These are phyloP conservation scores for Zeus faber DNA, from an alignment of 2,113 vertebrate genomes.

Conservation along the genomic window DNA sequence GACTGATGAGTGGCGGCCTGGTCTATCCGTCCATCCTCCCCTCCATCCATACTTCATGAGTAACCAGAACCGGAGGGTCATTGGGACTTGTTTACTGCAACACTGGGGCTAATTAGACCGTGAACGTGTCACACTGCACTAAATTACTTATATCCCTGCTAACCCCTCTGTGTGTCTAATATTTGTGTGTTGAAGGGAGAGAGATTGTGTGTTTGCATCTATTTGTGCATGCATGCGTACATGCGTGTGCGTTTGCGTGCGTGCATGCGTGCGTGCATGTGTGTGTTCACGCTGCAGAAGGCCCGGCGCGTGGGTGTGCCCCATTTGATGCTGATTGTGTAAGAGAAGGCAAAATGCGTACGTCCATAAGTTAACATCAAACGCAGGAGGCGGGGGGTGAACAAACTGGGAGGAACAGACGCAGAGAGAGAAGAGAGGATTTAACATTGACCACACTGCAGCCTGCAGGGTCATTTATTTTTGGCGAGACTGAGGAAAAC, in stretches of 20 bases:
- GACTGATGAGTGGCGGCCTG: conserved; percentile 25
- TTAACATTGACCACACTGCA: conserved; percentile 13
- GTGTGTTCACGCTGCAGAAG: conserved; percentile 22
- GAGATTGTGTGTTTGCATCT: conserved; percentile 1
- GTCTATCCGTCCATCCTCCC: conserved; percentile 38
- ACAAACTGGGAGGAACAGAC: neutral
- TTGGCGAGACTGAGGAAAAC: neutral
- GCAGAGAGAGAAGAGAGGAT: conserved; percentile 5
- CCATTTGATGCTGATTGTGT: conserved; percentile 49
- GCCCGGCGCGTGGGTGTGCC: conserved; percentile 32
- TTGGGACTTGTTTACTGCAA: conserved; percentile 65
- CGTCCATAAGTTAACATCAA: conserved; percentile 37
- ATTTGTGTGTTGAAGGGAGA: conserved; percentile 14
- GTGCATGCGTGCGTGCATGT: neutral
- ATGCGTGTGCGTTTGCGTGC: neutral
- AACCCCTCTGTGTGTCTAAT: conserved; percentile 13
- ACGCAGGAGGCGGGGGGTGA: conserved; percentile 3
- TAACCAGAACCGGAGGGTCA: conserved; percentile 57
- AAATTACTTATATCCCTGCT: conserved; percentile 58
- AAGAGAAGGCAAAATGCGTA: conserved; percentile 42
- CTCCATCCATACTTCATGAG: conserved; percentile 59
- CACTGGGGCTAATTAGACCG: conserved; percentile 63
- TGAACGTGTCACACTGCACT: conserved; percentile 67
- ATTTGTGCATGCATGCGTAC: neutral
- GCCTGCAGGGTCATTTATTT: conserved; percentile 15